Evolutionary conservation across 2,888 invertebrate genomes (phyloP).

Genomic region (Acrobasis suavella): DNA sequence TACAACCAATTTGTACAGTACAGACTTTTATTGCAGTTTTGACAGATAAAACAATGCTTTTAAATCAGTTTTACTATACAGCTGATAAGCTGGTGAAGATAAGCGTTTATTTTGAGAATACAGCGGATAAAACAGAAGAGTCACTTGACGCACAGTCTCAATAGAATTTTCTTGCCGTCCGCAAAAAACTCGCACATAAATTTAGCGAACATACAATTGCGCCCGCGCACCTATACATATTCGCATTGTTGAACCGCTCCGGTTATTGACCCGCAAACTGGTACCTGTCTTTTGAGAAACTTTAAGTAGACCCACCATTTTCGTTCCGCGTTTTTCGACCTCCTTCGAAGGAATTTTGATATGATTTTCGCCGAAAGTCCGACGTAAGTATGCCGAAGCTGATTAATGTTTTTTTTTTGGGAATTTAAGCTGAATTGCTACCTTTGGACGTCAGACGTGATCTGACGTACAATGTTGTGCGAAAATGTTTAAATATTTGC

Average conservation of each 20-base stretch:
- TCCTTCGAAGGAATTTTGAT: constrained; percentile 21
- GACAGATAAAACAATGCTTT: too few relatives aligned
- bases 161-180: background rate
- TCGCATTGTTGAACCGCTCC: constrained; percentile 64
- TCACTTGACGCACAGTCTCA: too few relatives aligned
- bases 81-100: too few relatives aligned
- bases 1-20: too few relatives aligned
- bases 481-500: background rate
- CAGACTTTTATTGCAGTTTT: too few relatives aligned
- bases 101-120: too few relatives aligned
- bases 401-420: constrained; percentile 13
- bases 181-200: constrained; percentile 41
- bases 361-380: constrained; percentile 13
- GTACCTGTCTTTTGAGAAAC: constrained; percentile 48
- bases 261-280: constrained; percentile 73
- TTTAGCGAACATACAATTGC: constrained; percentile 37
- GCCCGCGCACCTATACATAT: constrained; percentile 38
- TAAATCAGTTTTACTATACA: too few relatives aligned
- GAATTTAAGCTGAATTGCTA: constrained; percentile 1
- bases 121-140: too few relatives aligned
- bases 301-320: constrained; percentile 16
- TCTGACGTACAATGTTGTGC: background rate
- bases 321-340: constrained; percentile 20
- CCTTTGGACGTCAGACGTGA: constrained; percentile 14
- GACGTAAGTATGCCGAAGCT: constrained; percentile 14